phyloP scores from a whole-genome alignment of 2,113 vertebrate genomes.

The Spilogale gracilis region DNA sequence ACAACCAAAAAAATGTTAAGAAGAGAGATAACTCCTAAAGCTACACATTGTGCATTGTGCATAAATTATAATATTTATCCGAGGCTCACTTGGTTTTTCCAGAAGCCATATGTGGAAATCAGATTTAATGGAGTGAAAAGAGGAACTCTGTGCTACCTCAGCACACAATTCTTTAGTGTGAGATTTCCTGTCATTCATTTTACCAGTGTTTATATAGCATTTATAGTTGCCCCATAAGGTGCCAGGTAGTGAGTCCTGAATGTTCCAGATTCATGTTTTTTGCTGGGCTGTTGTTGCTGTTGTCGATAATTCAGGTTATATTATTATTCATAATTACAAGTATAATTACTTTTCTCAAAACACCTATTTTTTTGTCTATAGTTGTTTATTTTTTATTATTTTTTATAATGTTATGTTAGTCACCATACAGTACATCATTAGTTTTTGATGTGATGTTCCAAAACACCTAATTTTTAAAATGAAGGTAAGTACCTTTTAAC shows the following conservation, averaged over 20 bases:
- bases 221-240: background rate
- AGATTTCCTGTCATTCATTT: background rate
- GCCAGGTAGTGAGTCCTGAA: background rate
- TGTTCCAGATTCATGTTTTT: background rate
- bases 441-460: background rate
- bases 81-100: constrained; percentile 14
- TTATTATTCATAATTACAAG: background rate
- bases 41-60: constrained; percentile 2
- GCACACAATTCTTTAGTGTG: background rate
- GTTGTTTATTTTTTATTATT: too few species aligned
- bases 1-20: constrained; percentile 46
- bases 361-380: background rate
- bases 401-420: too few species aligned
- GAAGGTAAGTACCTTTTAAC: background rate
- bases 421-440: too few species aligned
- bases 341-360: constrained; percentile 15
- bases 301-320: background rate
- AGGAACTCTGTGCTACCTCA: background rate
- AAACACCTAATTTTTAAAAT: background rate
- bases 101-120: constrained; percentile 71
- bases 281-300: background rate
- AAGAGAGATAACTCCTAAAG: constrained; percentile 77
- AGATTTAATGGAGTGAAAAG: constrained; percentile 61
- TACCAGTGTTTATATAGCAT: background rate
- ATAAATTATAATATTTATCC: constrained; percentile 23